Evolutionary conservation across 2,113 vertebrate genomes (phyloP).

Genomic region (Glareola pratincola): DNA sequence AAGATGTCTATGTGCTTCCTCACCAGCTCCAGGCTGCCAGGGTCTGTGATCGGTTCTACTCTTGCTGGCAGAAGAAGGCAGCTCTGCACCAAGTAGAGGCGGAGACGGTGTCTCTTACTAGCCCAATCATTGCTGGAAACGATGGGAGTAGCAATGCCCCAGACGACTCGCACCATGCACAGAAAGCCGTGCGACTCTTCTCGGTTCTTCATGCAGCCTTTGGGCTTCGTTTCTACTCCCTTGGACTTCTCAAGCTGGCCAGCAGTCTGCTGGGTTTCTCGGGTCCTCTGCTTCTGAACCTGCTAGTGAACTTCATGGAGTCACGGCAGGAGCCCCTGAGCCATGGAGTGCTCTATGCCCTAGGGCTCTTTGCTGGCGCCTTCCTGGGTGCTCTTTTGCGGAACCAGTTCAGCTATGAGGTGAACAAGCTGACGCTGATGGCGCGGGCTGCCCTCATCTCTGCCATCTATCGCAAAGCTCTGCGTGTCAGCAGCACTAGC

Average conservation of each 20-base stretch:
- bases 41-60: constrained; percentile 75
- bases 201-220: constrained; percentile 83
- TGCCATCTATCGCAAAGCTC: constrained; percentile 84
- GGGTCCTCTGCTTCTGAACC: constrained; percentile 87
- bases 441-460: constrained; percentile 81
- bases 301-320: constrained; percentile 90
- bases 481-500: constrained; percentile 78
- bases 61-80: constrained; percentile 77
- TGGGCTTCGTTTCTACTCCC: constrained; percentile 79
- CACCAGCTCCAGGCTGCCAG: constrained; percentile 73
- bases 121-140: not conserved
- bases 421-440: constrained; percentile 82
- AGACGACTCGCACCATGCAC: not conserved
- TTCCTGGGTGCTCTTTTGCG: constrained; percentile 80
- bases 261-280: constrained; percentile 82
- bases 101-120: constrained; percentile 23
- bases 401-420: constrained; percentile 85
- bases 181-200: constrained; percentile 62
- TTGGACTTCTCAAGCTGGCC: constrained; percentile 84
- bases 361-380: constrained; percentile 83
- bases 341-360: constrained; percentile 79
- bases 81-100: not conserved
- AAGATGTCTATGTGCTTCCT: constrained; percentile 83
- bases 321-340: constrained; percentile 79
- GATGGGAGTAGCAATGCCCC: not conserved